These are phyloP conservation scores for Chelonus formosanus DNA, from an alignment of 2,888 invertebrate genomes.

Conservation along the genomic window DNA sequence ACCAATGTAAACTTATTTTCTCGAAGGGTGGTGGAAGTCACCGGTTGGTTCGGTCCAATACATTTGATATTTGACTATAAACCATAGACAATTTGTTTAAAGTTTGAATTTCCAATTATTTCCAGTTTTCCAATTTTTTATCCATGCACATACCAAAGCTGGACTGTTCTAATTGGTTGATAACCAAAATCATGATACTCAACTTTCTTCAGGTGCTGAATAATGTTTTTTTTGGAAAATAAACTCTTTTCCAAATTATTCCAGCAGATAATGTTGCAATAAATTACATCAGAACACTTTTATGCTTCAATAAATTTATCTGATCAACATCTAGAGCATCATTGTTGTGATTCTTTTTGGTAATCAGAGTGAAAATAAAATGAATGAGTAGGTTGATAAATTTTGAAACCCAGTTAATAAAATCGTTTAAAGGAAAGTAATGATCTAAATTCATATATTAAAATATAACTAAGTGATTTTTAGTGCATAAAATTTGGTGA, in stretches of 20 bases:
- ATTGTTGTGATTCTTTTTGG: no score
- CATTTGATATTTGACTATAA: conserved; percentile 12
- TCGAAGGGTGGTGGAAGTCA: conserved; percentile 33
- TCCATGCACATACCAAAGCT: conserved; percentile 2
- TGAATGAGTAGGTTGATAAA: background rate
- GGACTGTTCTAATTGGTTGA: no score
- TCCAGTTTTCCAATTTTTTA: background rate
- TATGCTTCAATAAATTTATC: no score
- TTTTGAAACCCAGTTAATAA: conserved; percentile 37
- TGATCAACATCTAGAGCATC: no score
- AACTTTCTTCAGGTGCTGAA: background rate
- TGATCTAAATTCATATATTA: conserved; percentile 51
- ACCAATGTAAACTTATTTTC: conserved; percentile 50
- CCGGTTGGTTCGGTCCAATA: conserved; percentile 28
- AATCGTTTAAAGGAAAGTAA: conserved; percentile 40
- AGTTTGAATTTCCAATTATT: background rate
- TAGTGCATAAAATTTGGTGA: conserved; percentile 50
- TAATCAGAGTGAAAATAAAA: no score
- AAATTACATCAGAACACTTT: no score
- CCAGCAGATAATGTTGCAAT: no score
- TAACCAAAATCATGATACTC: no score
- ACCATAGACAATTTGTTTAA: conserved; percentile 16
- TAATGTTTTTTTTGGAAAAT: background rate
- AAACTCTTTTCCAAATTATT: background rate
- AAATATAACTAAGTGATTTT: conserved; percentile 49